Conservation (phyloP, 2,797 vertebrate species). For the Hydrophis major region DNA sequence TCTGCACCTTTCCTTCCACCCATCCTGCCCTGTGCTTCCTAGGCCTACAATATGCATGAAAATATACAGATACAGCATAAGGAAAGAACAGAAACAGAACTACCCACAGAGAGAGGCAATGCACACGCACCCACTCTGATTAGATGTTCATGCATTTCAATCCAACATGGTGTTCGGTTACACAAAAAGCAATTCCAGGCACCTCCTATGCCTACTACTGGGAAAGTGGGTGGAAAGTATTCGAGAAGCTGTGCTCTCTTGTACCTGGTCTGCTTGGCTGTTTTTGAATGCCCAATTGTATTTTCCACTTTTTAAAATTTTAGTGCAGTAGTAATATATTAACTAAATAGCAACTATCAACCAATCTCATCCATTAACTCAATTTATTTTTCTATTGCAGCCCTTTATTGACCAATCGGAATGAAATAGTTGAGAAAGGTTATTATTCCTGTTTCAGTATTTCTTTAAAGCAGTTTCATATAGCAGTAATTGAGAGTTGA, state of each 20-base stretch:
- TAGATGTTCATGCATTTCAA: neutral
- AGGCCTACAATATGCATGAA: neutral
- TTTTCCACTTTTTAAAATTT: neutral
- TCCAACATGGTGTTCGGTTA: neutral
- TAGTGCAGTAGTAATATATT: neutral
- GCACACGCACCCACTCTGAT: neutral
- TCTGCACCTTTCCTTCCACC: neutral
- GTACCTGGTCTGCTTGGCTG: neutral
- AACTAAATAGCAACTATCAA: neutral
- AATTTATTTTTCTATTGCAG: neutral
- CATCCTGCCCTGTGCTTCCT: neutral
- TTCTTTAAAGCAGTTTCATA: conserved; percentile 72
- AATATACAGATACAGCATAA: neutral
- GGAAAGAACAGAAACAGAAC: neutral
- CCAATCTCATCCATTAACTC: conserved; percentile 7
- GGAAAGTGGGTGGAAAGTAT: neutral
- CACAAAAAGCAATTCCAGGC: neutral
- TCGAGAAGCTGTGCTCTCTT: neutral
- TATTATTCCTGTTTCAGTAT: conserved; percentile 70
- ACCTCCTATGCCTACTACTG: neutral
- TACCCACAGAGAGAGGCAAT: neutral
- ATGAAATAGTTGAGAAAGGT: conserved; percentile 38
- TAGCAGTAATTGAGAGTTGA: conserved; percentile 67
- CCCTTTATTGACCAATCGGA: conserved; percentile 33
- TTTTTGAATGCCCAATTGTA: neutral